Percentiles rank a stretch among this genome's conserved stretches.
phyloP scores from a whole-genome alignment of 2,113 vertebrate species.

The Fukomys damarensis region DNA sequence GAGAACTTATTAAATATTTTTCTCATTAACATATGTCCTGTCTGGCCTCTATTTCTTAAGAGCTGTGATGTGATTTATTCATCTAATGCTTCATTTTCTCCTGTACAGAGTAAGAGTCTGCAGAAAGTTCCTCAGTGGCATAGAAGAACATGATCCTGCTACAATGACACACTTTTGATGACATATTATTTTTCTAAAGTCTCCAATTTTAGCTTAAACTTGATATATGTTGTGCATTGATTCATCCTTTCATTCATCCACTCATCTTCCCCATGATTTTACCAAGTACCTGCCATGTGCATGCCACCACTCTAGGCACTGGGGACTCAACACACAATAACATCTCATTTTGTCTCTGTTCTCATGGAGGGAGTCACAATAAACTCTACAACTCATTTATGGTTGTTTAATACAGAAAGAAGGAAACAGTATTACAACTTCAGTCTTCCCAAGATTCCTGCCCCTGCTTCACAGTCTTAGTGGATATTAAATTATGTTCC shows the following conservation, averaged over 20 bases:
- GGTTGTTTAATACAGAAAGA: constrained; percentile 10
- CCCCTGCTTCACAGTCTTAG: neutral
- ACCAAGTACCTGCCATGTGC: neutral
- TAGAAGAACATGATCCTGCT: neutral
- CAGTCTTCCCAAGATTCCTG: neutral
- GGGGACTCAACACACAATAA: neutral
- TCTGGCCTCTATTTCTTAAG: neutral
- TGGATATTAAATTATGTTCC: neutral
- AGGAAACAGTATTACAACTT: neutral
- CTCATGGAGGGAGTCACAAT: neutral
- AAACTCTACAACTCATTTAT: neutral
- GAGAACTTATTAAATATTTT: constrained; percentile 21
- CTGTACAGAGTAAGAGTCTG: neutral
- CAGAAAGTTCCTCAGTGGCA: neutral
- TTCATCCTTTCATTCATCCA: neutral
- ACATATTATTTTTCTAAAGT: neutral
- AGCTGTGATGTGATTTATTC: neutral
- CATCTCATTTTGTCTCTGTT: neutral
- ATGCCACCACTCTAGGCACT: neutral
- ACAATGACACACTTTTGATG: neutral
- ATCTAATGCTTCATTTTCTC: neutral
- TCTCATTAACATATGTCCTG: constrained; percentile 10
- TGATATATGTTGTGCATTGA: neutral
- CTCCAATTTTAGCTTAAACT: constrained; percentile 39
- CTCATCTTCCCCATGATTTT: neutral